A percentile compares a stretch with the other conserved stretches of the same genome.
These are phyloP conservation scores for Heterocephalus glaber DNA, from an alignment of 2,113 vertebrate genomes.

Conservation along the genomic window DNA sequence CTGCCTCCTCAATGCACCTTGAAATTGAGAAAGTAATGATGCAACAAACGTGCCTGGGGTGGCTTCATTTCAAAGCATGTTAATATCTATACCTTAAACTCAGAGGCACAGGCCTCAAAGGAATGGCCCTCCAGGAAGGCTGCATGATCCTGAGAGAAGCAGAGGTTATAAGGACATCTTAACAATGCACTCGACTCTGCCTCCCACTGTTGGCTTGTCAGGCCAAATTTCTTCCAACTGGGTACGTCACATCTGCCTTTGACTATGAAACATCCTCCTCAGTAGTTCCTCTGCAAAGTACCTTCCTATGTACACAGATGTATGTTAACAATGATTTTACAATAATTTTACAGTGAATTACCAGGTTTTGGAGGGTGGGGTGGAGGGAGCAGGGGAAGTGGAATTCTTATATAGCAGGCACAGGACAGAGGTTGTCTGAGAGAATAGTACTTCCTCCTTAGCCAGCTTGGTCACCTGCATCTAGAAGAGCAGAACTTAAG, in stretches of 20 bases:
- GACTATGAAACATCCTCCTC: neutral
- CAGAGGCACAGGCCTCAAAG: neutral
- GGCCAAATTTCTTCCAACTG: constrained; percentile 31
- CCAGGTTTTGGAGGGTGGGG: neutral
- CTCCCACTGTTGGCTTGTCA: neutral
- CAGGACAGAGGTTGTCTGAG: neutral
- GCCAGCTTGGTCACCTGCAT: neutral
- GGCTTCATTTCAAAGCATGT: constrained; percentile 70
- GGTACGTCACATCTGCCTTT: neutral
- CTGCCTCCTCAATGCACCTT: constrained; percentile 76
- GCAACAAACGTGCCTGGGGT: constrained; percentile 70
- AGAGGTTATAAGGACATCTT: neutral
- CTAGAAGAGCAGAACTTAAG: neutral
- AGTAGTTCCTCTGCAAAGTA: neutral
- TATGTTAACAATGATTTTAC: neutral
- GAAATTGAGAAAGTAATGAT: constrained; percentile 80
- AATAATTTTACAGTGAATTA: neutral
- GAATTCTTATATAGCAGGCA: neutral
- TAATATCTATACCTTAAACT: constrained; percentile 61
- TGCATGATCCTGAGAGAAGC: neutral
- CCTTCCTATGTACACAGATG: neutral
- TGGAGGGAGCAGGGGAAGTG: neutral
- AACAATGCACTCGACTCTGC: neutral
- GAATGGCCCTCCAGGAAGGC: constrained; percentile 35
- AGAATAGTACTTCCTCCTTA: neutral